A percentile compares a stretch with the other conserved stretches of the same genome.
Conservation (phyloP, 1,140 invertebrate genomes). For the Drosophila asahinai region DNA sequence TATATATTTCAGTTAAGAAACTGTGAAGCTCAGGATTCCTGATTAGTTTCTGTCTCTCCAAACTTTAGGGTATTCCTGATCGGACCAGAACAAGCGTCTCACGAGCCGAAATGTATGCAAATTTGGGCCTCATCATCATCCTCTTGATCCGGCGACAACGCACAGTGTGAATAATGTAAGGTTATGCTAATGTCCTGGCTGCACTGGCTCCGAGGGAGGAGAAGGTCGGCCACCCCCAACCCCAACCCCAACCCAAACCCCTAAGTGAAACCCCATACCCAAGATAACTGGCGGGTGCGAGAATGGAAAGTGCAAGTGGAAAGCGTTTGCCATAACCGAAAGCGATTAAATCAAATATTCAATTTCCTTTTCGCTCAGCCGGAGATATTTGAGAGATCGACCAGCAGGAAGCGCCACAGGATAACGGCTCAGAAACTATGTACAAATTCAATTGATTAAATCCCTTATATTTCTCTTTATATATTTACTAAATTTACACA, state of each 20-base stretch:
- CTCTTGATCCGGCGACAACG: constrained; percentile 21
- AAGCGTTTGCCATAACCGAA: constrained; percentile 47
- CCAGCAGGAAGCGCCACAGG: constrained; percentile 1
- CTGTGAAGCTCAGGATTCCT: background rate
- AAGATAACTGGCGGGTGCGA: background rate
- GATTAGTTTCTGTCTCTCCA: background rate
- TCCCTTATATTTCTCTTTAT: background rate
- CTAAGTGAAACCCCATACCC: no score
- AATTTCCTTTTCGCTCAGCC: constrained; percentile 35
- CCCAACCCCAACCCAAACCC: no score
- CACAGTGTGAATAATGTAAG: constrained; percentile 73
- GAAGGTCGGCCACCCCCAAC: background rate
- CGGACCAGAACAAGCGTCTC: constrained; percentile 32
- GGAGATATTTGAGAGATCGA: constrained; percentile 22
- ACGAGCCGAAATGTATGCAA: constrained; percentile 70
- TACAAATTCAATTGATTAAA: background rate
- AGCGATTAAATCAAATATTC: constrained; percentile 49
- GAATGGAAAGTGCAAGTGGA: constrained; percentile 38
- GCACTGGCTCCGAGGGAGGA: no score
- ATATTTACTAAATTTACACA: background rate
- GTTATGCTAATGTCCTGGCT: constrained; percentile 59
- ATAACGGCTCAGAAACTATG: background rate
- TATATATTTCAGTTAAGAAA: background rate
- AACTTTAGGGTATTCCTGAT: background rate
- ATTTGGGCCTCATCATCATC: constrained; percentile 26